Evolutionary conservation across 1,140 invertebrate genomes (phyloP).

Genomic region (Panagrolaimus sp.): DNA sequence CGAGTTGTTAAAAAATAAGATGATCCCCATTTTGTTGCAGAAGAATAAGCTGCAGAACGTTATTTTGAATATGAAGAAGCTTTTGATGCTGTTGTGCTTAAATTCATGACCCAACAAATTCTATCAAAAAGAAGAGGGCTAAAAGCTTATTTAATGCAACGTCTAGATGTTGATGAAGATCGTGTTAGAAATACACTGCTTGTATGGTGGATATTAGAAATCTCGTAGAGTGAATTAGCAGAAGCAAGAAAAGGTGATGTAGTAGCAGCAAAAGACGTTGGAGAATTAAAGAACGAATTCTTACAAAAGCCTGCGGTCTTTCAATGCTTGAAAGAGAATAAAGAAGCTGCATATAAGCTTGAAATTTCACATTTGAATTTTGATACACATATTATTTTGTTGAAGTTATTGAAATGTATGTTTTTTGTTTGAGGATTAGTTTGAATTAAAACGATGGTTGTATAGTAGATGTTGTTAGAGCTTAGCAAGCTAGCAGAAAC

Average conservation of each 20-base stretch:
- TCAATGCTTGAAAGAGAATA: conserved; percentile 30
- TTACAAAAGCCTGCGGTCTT: conserved; percentile 27
- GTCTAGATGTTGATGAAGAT: background rate
- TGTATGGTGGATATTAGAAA: conserved; percentile 39
- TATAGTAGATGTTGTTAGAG: too few species aligned
- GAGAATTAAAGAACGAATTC: conserved; percentile 32
- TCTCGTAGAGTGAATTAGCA: conserved; percentile 36
- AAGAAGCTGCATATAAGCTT: conserved; percentile 32
- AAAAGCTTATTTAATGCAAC: background rate
- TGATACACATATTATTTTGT: conserved; percentile 37
- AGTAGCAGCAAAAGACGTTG: background rate
- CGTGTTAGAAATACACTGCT: conserved; percentile 15
- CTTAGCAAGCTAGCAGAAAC: too few species aligned
- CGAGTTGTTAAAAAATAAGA: conserved; percentile 43
- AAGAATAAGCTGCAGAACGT: background rate
- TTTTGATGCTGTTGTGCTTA: background rate
- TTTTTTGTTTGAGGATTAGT: too few species aligned
- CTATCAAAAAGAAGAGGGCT: background rate
- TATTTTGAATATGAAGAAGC: background rate
- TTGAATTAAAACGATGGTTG: too few species aligned
- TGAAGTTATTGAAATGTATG: conserved; percentile 25
- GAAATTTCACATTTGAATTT: conserved; percentile 39
- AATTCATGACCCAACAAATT: background rate
- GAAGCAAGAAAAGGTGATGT: conserved; percentile 25
- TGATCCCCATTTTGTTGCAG: conserved; percentile 16